Base-by-base conservation (phyloP, 30 jellyfish, hydroid and myxozoan genomes). In the Cassiopea xamachana region DNA sequence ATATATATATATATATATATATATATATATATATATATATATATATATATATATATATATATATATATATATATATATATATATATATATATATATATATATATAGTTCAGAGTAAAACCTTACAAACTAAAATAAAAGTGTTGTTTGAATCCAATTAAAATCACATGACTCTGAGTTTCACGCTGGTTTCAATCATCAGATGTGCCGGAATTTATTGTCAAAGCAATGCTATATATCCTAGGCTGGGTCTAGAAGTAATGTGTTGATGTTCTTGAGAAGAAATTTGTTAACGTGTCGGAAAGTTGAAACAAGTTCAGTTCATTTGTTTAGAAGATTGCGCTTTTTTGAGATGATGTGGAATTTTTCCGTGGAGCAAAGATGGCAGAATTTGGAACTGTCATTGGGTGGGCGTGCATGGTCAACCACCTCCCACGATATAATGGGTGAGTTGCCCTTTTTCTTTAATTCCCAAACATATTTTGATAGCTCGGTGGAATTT, bases 391-490 rank as follows among this genome's bases (percentile, higher is more conserved):
- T 67, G 76, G 18, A 2, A 19, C 39, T 19, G 76, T 67, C 15
- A 3, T 67, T 67, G 76, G 6, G 76, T 67, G 76, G 76, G 76
- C 76, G 6, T 67, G 76, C 76, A 67, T 67, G 76, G 15, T 67
- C 76, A 13, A 67, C 15, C 18, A 67, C 76, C 76, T 67, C 76
- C 76, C 76, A 67, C 15, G 76, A 67, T 67, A 67, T 67, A 19
- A 67, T 67, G 18, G 76, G 46, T 67, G 76, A 3, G 76, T 7
- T 67, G 76, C 18, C 76, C 15, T 67, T 6, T 14, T 19, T 67
- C 76, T 67, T 67, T 67, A 67, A 67, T 67, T 14, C 18, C 76
- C 64, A 51, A 2, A 51, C 64, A 51, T 51, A 51, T 51, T 4
- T 51, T 51, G n/a, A 51, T 51, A 51, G 4, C 9, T 51, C 9